Evolutionary conservation across 2,888 invertebrate species (phyloP).

Genomic region (Blera fallax): DNA sequence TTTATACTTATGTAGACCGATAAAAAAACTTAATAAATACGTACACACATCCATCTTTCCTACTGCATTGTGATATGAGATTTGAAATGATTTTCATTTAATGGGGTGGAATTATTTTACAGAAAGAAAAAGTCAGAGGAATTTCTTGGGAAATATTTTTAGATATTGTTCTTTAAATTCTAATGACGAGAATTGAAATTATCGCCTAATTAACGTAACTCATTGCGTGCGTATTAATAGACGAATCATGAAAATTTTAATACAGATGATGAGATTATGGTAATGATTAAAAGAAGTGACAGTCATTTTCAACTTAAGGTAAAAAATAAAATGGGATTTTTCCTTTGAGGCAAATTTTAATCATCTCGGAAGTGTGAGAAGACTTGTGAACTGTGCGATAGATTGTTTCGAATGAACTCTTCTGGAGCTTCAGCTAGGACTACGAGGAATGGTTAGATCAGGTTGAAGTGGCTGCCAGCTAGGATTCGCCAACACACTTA

Average conservation of each 20-base stretch:
- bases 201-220: not conserved
- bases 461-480: too few relatives aligned
- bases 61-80: conserved; percentile 40
- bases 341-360: too few relatives aligned
- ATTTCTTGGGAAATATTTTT: conserved; percentile 10
- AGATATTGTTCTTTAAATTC: not conserved
- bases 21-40: not conserved
- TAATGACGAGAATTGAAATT: not conserved
- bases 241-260: not conserved
- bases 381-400: too few relatives aligned
- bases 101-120: conserved; percentile 7
- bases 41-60: conserved; percentile 14
- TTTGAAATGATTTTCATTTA: conserved; percentile 14
- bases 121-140: conserved; percentile 1
- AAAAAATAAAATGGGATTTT: too few relatives aligned
- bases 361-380: too few relatives aligned
- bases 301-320: too few relatives aligned
- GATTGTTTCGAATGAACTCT: too few relatives aligned
- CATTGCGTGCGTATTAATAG: not conserved
- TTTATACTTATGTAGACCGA: not conserved
- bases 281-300: not conserved
- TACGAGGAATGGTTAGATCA: too few relatives aligned
- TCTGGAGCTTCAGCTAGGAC: too few relatives aligned
- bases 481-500: too few relatives aligned
- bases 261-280: not conserved